These are phyloP conservation scores for Eilema griseolum DNA, from an alignment of 2,888 invertebrate species.

Conservation along the genomic window DNA sequence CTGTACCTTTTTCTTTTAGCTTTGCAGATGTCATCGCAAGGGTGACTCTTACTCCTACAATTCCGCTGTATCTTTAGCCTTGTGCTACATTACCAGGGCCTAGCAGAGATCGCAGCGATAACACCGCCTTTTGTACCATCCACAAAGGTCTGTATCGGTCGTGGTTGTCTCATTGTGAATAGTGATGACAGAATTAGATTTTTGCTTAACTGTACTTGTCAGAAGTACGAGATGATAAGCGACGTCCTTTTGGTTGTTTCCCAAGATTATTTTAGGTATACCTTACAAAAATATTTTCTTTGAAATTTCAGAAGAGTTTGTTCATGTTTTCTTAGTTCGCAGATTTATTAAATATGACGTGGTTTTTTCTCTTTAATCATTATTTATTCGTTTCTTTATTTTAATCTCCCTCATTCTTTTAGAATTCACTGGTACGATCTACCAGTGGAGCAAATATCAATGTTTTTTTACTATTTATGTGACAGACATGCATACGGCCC, in stretches of 20 bases:
- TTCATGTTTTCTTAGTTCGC: no score
- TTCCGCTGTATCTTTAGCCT: conserved; percentile 43
- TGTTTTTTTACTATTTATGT: no score
- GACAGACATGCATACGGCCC: no score
- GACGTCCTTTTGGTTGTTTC: conserved; percentile 26
- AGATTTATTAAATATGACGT: not conserved
- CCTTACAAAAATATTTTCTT: not conserved
- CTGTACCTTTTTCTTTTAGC: no score
- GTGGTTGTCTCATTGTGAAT: conserved; percentile 61
- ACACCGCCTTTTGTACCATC: conserved; percentile 66
- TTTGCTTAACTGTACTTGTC: conserved; percentile 45
- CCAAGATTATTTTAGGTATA: conserved; percentile 1
- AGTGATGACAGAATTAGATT: conserved; percentile 57
- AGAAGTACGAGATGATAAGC: conserved; percentile 25
- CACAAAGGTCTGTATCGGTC: conserved; percentile 75
- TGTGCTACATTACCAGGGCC: conserved; percentile 48
- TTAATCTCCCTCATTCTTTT: no score
- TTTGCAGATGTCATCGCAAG: no score
- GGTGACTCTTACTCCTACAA: not conserved
- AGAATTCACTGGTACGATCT: no score
- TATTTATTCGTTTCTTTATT: no score
- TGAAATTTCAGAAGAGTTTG: not conserved
- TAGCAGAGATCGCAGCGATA: conserved; percentile 69
- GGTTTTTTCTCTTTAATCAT: no score
- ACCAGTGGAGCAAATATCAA: no score